Conservation (phyloP, 2,888 invertebrate species). For the Rhingia campestris region DNA sequence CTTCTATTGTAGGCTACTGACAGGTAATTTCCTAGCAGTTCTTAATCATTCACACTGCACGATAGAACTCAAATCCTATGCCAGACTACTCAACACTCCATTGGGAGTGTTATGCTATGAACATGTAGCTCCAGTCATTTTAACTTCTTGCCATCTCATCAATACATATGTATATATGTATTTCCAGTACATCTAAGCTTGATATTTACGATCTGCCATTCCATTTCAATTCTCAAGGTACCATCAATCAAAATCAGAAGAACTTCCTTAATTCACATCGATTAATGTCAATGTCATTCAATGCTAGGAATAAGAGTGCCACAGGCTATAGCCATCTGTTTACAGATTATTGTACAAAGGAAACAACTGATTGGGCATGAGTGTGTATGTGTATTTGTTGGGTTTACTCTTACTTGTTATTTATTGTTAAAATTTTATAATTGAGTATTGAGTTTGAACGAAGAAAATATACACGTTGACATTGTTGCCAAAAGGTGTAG, state of each 20-base stretch:
- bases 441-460: too few species aligned
- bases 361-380: conserved; percentile 5
- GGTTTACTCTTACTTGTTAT: too few species aligned
- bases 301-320: neutral
- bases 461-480: too few species aligned
- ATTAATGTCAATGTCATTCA: conserved; percentile 27
- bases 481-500: too few species aligned
- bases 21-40: conserved; percentile 22
- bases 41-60: conserved; percentile 19
- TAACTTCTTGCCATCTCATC: conserved; percentile 22
- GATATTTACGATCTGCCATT: conserved; percentile 24
- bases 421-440: too few species aligned
- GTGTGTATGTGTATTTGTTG: neutral
- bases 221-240: conserved; percentile 21
- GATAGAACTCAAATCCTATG: neutral
- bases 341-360: conserved; percentile 17
- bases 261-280: conserved; percentile 34
- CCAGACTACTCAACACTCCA: conserved; percentile 5
- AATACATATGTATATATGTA: neutral
- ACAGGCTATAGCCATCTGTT: conserved; percentile 13
- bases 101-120: neutral
- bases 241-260: conserved; percentile 27
- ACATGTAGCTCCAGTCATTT: conserved; percentile 2
- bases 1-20: neutral
- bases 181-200: neutral